phyloP scores from a whole-genome alignment of 92 coral and sea anemone species.

The Nematostella vectensis region DNA sequence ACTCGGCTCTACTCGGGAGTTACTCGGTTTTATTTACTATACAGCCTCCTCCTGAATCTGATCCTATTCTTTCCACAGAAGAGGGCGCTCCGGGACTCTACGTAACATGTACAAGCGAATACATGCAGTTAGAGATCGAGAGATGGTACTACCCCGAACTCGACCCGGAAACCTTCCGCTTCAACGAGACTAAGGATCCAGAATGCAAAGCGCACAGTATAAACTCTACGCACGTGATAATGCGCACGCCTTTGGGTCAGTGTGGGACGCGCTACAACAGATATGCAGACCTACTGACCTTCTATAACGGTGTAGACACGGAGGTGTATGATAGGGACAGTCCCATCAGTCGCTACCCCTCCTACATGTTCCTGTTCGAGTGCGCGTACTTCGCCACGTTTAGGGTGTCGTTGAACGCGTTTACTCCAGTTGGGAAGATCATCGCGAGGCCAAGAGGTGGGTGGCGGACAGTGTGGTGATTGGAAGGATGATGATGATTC shows the following conservation, averaged over 20 bases:
- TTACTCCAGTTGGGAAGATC: conserved; percentile 42
- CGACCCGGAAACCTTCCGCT: conserved; percentile 46
- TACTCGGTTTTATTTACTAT: too few species aligned
- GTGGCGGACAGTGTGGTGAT: too few species aligned
- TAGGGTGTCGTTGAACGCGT: conserved; percentile 42
- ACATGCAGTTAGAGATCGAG: conserved; percentile 50
- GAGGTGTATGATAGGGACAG: conserved; percentile 27
- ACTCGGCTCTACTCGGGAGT: too few species aligned
- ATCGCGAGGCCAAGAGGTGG: conserved; percentile 40
- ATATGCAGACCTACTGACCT: conserved; percentile 33
- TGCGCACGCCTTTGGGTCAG: conserved; percentile 61
- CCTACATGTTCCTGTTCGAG: conserved; percentile 43
- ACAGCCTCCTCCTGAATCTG: too few species aligned
- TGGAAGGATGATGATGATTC: too few species aligned
- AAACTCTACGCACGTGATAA: conserved; percentile 48
- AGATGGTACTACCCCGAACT: conserved; percentile 32
- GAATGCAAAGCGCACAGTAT: conserved; percentile 25
- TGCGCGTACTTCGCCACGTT: conserved; percentile 67
- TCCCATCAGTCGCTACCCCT: conserved; percentile 50
- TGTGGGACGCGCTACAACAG: conserved; percentile 40
- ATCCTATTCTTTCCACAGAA: conserved; percentile 5
- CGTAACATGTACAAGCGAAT: conserved; percentile 27
- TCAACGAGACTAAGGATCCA: conserved; percentile 22
- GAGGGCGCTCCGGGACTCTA: conserved; percentile 25
- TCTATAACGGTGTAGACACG: conserved; percentile 49